A percentile compares a stretch with the other conserved stretches of the same genome.
Conservation (phyloP, 2,113 vertebrate genomes). For the Caracal caracal region DNA sequence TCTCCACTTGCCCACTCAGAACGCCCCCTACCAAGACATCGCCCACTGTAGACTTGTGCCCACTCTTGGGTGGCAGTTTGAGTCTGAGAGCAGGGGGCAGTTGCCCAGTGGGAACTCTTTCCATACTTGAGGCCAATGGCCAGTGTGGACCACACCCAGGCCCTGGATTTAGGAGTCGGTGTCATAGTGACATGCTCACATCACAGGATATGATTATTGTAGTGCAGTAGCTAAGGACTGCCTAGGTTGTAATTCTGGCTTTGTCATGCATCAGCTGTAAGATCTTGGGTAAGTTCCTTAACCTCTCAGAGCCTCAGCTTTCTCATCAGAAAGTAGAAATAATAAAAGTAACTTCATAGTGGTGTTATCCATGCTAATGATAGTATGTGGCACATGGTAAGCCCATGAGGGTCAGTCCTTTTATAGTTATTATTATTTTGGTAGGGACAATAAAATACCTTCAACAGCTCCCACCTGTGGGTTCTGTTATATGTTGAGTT, state of each 20-base stretch:
- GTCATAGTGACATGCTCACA: background rate
- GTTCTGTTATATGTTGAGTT: background rate
- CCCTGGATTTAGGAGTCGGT: background rate
- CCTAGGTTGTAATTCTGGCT: background rate
- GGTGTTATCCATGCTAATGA: background rate
- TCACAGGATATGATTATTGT: background rate
- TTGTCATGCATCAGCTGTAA: background rate
- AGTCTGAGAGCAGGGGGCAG: background rate
- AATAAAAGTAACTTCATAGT: background rate
- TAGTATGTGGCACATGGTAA: background rate
- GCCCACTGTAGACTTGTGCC: background rate
- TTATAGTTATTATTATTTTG: background rate
- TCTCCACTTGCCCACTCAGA: background rate
- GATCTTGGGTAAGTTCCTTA: background rate
- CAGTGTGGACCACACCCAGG: background rate
- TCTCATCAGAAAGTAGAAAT: conserved; percentile 29
- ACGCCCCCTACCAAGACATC: background rate
- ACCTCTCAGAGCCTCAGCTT: background rate
- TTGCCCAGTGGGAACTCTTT: background rate
- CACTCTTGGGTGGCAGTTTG: background rate
- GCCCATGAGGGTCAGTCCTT: background rate
- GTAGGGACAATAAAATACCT: background rate
- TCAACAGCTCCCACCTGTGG: background rate
- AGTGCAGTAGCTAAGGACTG: background rate
- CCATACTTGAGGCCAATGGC: background rate